A percentile compares a stretch with the other conserved stretches of the same genome.
phyloP scores from a whole-genome alignment of 2,888 invertebrate species.

The Ligdia adustata region DNA sequence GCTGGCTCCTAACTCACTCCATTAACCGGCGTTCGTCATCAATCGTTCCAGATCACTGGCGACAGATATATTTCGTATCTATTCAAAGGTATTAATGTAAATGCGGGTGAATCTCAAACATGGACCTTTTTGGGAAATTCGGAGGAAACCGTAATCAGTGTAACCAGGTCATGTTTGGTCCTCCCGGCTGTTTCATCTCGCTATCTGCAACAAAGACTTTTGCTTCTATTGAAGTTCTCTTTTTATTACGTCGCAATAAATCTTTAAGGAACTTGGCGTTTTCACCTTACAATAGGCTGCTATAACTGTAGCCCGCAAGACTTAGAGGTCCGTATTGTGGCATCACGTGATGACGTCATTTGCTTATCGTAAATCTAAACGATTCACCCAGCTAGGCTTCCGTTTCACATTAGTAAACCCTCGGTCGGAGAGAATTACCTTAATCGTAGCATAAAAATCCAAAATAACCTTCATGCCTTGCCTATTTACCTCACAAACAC shows the following conservation, averaged over 20 bases:
- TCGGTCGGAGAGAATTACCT: conserved; percentile 45
- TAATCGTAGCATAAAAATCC: conserved; percentile 27
- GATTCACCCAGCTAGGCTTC: conserved; percentile 60
- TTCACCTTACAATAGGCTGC: not conserved
- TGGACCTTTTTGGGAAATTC: conserved; percentile 3
- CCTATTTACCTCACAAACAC: not conserved
- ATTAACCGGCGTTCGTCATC: conserved; percentile 23
- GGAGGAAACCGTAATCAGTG: conserved; percentile 19
- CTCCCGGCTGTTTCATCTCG: conserved; percentile 1
- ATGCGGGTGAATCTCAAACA: conserved; percentile 21
- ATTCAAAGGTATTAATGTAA: conserved; percentile 25
- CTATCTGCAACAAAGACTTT: conserved; percentile 1
- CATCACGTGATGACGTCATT: conserved; percentile 63
- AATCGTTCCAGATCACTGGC: conserved; percentile 24
- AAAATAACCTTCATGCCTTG: conserved; percentile 11
- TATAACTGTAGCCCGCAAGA: conserved; percentile 6
- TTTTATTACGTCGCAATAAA: conserved; percentile 1
- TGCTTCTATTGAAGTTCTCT: conserved; percentile 3
- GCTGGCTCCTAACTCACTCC: conserved; percentile 21
- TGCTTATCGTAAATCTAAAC: conserved; percentile 64
- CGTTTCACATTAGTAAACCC: conserved; percentile 60
- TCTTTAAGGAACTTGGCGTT: conserved; percentile 1
- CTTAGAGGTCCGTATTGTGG: conserved; percentile 28
- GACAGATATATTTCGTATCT: conserved; percentile 23
- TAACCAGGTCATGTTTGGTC: conserved; percentile 6